A percentile compares a stretch with the other conserved stretches of the same genome.
Conservation (phyloP, 2,113 vertebrate species). For the Sminthopsis crassicaudata region DNA sequence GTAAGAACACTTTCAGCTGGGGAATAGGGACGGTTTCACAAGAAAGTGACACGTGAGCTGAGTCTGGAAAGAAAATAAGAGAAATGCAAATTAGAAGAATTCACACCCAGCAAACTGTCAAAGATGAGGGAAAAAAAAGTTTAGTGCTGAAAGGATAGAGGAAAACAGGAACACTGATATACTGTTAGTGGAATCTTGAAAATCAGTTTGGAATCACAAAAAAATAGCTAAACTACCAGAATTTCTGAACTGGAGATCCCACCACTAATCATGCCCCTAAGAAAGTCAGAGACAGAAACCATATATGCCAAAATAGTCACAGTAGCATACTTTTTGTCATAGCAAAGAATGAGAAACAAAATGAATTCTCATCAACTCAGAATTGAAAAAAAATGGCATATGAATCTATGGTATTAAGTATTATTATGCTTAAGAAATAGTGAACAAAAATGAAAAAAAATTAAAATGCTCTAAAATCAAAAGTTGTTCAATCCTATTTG, state of each 20-base stretch:
- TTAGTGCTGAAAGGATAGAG: background rate
- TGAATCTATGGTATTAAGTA: background rate
- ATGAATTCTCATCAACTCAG: background rate
- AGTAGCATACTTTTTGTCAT: background rate
- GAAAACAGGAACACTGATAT: background rate
- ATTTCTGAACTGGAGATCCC: background rate
- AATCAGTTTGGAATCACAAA: background rate
- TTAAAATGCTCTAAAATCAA: background rate
- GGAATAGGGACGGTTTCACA: background rate
- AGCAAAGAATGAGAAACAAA: background rate
- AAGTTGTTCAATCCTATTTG: background rate
- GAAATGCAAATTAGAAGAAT: background rate
- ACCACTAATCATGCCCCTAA: background rate
- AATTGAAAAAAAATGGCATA: background rate
- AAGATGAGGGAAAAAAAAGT: background rate
- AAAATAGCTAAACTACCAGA: background rate
- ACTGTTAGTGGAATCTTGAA: background rate
- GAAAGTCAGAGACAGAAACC: background rate
- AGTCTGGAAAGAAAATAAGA: background rate
- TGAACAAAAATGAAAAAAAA: background rate
- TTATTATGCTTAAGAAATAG: background rate
- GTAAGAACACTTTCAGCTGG: background rate
- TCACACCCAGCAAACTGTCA: conserved; percentile 1
- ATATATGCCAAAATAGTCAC: background rate
- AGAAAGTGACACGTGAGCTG: background rate